Evolutionary conservation across 2,113 vertebrate species (phyloP).

Genomic region (Neolamprologus fasciatus): DNA sequence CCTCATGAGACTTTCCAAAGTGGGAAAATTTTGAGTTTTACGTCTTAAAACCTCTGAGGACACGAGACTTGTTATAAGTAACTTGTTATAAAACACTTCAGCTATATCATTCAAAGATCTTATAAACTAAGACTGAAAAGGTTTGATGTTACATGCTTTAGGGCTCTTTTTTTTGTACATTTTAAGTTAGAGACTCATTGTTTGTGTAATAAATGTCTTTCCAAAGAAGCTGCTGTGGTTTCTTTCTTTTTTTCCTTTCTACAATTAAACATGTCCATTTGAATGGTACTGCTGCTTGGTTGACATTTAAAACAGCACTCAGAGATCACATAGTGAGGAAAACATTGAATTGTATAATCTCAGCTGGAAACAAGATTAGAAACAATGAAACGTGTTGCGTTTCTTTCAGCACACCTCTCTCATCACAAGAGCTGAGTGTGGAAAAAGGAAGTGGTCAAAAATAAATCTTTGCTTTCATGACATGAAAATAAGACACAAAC

Average conservation of each 20-base stretch:
- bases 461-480: neutral
- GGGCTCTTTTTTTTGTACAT: constrained; percentile 19
- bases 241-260: neutral
- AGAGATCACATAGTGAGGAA: neutral
- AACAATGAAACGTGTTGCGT: neutral
- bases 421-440: neutral
- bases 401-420: neutral
- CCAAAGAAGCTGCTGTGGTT: neutral
- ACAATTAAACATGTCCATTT: neutral
- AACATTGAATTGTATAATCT: neutral
- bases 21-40: neutral
- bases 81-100: neutral
- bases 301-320: neutral
- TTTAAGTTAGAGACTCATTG: neutral
- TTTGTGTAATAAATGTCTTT: constrained; percentile 34
- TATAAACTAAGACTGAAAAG: neutral
- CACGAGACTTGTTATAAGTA: neutral
- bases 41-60: neutral
- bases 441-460: neutral
- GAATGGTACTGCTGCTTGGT: neutral
- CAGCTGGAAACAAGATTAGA: neutral
- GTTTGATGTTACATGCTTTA: neutral
- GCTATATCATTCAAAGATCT: neutral
- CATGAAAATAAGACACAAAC: neutral
- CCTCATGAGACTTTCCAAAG: neutral